Conservation (phyloP, 2,888 invertebrate genomes). For the Anarsia innoxiella region DNA sequence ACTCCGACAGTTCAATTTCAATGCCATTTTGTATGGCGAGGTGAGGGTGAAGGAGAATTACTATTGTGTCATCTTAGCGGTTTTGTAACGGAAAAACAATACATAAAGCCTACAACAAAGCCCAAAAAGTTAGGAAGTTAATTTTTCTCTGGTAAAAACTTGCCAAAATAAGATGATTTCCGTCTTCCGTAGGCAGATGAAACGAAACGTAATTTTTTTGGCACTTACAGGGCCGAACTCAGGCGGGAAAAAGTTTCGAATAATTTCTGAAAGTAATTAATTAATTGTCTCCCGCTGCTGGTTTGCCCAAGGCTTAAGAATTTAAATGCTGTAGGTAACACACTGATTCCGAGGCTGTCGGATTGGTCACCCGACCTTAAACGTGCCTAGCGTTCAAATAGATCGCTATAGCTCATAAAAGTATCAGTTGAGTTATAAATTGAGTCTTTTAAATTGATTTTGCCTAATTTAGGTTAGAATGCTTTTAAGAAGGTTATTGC, state of each 20-base stretch:
- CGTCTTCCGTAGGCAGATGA: conserved; percentile 16
- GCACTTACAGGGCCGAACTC: conserved; percentile 5
- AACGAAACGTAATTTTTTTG: conserved; percentile 20
- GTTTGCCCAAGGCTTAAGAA: conserved; percentile 12
- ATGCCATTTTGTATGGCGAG: conserved; percentile 35
- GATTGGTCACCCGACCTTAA: conserved; percentile 43
- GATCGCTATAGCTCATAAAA: conserved; percentile 12
- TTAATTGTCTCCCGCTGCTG: no score
- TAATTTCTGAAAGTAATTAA: no score
- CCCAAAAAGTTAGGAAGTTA: conserved; percentile 13
- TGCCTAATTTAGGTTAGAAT: no score
- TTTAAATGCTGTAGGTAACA: conserved; percentile 27
- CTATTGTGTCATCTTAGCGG: conserved; percentile 21
- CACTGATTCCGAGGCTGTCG: conserved; percentile 33
- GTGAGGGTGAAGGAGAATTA: conserved; percentile 34
- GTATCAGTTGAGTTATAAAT: no score
- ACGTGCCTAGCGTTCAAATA: conserved; percentile 37
- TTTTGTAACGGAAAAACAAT: conserved; percentile 20
- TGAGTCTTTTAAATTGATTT: no score
- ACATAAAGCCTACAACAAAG: conserved; percentile 12
- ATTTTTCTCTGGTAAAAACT: neutral
- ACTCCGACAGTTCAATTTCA: conserved; percentile 25
- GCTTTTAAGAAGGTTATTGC: no score
- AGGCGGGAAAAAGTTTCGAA: no score
- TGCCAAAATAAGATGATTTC: neutral